Evolutionary conservation across 2,113 vertebrate genomes (phyloP), one percentile per base, ranked within the genome.

Genomic region (Aegithalos caudatus): DNA sequence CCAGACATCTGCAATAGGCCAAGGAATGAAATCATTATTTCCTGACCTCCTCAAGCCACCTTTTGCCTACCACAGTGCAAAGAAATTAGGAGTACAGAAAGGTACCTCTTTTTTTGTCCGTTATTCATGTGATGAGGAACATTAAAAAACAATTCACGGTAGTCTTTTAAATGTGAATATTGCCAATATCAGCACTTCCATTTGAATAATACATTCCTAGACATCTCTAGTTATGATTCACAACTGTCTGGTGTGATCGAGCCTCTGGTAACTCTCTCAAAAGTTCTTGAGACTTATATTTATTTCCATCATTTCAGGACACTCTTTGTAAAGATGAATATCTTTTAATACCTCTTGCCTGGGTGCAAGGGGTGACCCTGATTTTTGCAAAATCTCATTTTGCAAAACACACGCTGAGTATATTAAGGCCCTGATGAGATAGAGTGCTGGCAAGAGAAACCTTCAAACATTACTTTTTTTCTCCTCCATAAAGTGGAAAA

Each of bases 381-480:
- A 79, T 92, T 94, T 93, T 89, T 92, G 50, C 77, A 86, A 94
- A 94, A 84, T 89, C 87, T 88, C 73, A 93, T 91, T 94, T 95
- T 95, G 80, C 92, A 81, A 94, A 96, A 89, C 95, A 96, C 88
- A 81, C 42, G 62, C 81, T 54, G 86, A 86, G 72, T 87, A 48
- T 84, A 89, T 94, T 92, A 92, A 88, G 86, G 45, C 47, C 91
- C 86, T 91, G 91, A 96, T 95, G 96, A 86, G 70, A 97, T 95
- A 89, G 35, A 87, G 56, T 3, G 33, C 51, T 57, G 69, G 56
- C 15, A 10, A 92, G 70, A 88, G 93, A 97, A 93, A 57, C 80
- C 90, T 83, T 94, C 95, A 92, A 78, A 64, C 57, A 79, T 71
- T 86, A 90, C 44, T 91, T 94, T 90, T 94, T 96, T 94, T 27